These are phyloP conservation scores for Rhopalosiphum padi DNA, from an alignment of 1,140 invertebrate species.

Conservation along the genomic window DNA sequence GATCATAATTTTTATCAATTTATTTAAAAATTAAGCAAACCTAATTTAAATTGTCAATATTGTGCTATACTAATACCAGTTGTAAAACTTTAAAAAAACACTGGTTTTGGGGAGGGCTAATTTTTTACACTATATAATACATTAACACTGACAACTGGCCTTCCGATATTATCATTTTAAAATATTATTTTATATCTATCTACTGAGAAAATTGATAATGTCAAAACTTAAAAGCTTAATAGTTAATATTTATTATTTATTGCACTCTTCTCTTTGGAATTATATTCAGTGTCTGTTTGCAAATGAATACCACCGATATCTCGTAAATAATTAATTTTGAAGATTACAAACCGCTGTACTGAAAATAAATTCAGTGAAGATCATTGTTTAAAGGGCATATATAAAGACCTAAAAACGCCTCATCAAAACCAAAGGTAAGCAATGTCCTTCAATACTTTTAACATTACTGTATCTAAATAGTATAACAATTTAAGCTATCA, in stretches of 20 bases:
- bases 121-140: no score
- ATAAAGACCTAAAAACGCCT: neutral
- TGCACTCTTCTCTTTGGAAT: neutral
- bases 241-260: neutral
- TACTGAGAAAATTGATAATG: neutral
- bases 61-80: no score
- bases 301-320: neutral
- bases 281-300: neutral
- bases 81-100: no score
- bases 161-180: no score
- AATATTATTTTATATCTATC: neutral
- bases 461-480: neutral
- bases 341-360: neutral
- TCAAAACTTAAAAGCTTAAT: neutral
- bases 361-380: neutral
- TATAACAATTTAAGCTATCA: neutral
- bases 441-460: neutral
- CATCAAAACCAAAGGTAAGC: conserved; percentile 25
- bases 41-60: no score
- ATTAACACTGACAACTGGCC: no score
- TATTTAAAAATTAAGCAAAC: no score
- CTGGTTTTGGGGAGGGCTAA: no score
- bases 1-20: no score
- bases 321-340: neutral
- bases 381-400: neutral